phyloP scores from a whole-genome alignment of 2,888 invertebrate genomes.

The Ametastegia equiseti region DNA sequence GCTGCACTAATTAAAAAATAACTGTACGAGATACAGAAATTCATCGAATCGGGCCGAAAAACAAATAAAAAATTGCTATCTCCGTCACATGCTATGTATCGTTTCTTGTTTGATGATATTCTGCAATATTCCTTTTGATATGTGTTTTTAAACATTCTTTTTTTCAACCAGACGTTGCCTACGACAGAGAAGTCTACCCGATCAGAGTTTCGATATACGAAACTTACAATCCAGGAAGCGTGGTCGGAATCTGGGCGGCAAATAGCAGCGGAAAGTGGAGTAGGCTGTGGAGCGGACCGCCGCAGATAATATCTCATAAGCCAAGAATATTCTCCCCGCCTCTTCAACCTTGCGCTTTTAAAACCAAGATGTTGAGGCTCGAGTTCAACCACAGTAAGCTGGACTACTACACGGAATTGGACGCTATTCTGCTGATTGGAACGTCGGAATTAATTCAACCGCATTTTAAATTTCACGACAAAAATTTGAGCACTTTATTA shows the following conservation, averaged over 20 bases:
- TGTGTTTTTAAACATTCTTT: too few species aligned
- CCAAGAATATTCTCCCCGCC: conserved; percentile 89
- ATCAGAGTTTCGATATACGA: conserved; percentile 87
- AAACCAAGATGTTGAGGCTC: conserved; percentile 82
- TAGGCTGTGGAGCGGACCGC: conserved; percentile 87
- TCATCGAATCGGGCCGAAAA: too few species aligned
- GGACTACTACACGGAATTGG: conserved; percentile 92
- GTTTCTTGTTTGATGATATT: too few species aligned
- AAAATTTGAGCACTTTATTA: conserved; percentile 67
- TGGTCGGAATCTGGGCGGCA: conserved; percentile 88
- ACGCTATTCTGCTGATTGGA: conserved; percentile 90
- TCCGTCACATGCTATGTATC: too few species aligned
- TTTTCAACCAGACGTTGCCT: conserved; percentile 80
- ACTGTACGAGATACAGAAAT: too few species aligned
- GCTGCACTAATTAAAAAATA: too few species aligned
- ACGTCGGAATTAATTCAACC: conserved; percentile 76
- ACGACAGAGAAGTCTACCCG: conserved; percentile 83
- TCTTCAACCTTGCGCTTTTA: conserved; percentile 68
- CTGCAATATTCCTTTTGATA: too few species aligned
- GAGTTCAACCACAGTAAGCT: conserved; percentile 91
- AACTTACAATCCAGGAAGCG: conserved; percentile 91
- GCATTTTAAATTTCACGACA: conserved; percentile 62
- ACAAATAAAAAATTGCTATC: too few species aligned
- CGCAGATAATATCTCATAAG: conserved; percentile 79
- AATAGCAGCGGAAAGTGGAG: conserved; percentile 80